These are phyloP conservation scores for Tubiluchus corallicola DNA, from an alignment of 2,888 invertebrate species.

Conservation along the genomic window DNA sequence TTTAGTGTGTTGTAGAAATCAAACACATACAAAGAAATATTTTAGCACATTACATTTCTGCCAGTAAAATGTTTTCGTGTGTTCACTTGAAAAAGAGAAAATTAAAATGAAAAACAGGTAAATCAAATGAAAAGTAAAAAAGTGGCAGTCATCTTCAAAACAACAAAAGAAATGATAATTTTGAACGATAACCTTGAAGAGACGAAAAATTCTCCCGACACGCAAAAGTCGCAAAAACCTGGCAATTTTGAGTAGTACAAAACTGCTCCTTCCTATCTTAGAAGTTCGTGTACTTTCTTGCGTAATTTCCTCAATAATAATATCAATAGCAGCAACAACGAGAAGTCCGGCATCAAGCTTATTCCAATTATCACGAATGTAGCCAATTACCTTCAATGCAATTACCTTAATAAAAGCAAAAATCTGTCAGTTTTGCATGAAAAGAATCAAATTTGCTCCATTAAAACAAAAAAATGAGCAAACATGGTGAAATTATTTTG, in stretches of 20 bases:
- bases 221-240: conserved; percentile 16
- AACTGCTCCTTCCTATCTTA: no score
- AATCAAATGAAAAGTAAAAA: background rate
- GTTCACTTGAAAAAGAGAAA: no score
- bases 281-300: no score
- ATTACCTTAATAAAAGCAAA: no score
- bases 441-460: no score
- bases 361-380: conserved; percentile 39
- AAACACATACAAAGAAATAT: no score
- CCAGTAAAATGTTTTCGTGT: no score
- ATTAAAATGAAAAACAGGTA: conserved; percentile 32
- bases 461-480: no score
- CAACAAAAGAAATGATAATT: background rate
- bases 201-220: conserved; percentile 17
- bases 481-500: no score
- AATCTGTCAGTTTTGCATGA: no score
- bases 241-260: conserved; percentile 13
- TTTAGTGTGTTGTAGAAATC: no score
- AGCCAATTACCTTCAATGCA: conserved; percentile 24
- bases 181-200: conserved; percentile 19
- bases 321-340: conserved; percentile 34
- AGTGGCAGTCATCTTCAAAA: conserved; percentile 15
- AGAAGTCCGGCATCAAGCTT: conserved; percentile 38
- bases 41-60: no score
- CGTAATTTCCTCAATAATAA: conserved; percentile 23